Evolutionary conservation across 2,888 invertebrate species (phyloP), one percentile per base, ranked within the genome.

Genomic region (Unio pictorum): DNA sequence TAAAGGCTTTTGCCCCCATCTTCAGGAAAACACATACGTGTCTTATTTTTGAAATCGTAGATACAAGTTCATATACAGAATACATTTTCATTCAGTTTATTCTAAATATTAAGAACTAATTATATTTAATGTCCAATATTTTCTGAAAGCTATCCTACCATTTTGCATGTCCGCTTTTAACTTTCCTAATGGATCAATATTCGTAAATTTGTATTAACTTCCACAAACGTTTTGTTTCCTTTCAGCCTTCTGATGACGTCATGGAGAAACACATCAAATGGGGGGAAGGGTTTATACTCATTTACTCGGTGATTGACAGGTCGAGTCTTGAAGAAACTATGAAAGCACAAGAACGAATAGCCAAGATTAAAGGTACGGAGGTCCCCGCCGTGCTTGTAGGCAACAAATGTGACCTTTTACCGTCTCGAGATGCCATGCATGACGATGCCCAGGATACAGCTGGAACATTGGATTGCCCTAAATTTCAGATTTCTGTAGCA

Each of bases 281-380:
- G 96, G 96, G 96, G 0, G 97, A 97, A 88, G 96, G 96, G 0
- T 91, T 96, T 71, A 93, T 96, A 68, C 91, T 97, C 61, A 95
- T 97, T 54, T 97, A 96, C 90, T 96, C 97, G 65, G 95, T 97
- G 86, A 96, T 95, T 0, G 96, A 97, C 90, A 92, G 95, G 64
- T 92, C 93, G 76, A 95, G 96, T 45, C 96, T 96, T 90, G 94
- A 94, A 89, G 95, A 94, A 88, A 93, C 96, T 69, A 93, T 94
- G 68, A 92, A 94, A 68, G 94, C 95, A 57, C 82, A 82, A 66
- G 82, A 82, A 68, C 58, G 64, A 15, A 65, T 84, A 11, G 64
- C 75, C 61, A 76, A 75, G 56, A 20, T 75, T n/a, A 83, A 82
- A 69, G 82, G 76, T 45, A 66, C 67, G 20, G 83, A 82, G 15